Evolutionary conservation across 1,140 invertebrate species (phyloP).

Genomic region (Zophobas morio): DNA sequence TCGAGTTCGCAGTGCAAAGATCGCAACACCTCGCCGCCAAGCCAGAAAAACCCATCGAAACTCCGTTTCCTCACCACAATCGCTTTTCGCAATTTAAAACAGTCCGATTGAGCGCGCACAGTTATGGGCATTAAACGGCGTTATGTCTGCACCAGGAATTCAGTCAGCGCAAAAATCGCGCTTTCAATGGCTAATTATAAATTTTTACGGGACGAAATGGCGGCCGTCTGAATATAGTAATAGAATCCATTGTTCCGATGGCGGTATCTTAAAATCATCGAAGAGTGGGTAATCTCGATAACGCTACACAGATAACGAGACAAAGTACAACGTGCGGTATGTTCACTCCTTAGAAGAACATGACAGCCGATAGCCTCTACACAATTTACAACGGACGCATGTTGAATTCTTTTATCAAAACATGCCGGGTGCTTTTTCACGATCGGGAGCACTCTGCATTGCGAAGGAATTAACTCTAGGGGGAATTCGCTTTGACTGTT

Average conservation of each 20-base stretch:
- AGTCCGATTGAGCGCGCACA: slow-evolving; percentile 31
- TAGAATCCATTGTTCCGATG: slow-evolving; percentile 18
- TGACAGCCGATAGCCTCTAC: slow-evolving; percentile 48
- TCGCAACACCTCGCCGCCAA: too few species aligned
- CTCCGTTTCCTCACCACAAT: not conserved
- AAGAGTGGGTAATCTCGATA: slow-evolving; percentile 41
- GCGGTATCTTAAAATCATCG: slow-evolving; percentile 37
- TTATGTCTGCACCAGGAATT: slow-evolving; percentile 25
- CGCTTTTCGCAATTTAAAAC: slow-evolving; percentile 11
- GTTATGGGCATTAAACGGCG: slow-evolving; percentile 38
- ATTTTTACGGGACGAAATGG: slow-evolving; percentile 18
- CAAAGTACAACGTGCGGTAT: slow-evolving; percentile 47
- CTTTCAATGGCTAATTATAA: slow-evolving; percentile 44
- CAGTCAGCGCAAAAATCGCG: slow-evolving; percentile 25
- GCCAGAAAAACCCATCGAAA: too few species aligned
- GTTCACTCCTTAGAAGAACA: slow-evolving; percentile 43
- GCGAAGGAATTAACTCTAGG: too few species aligned
- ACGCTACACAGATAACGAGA: slow-evolving; percentile 42
- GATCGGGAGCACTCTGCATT: too few species aligned
- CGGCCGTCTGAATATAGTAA: slow-evolving; percentile 31
- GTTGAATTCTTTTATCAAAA: slow-evolving; percentile 43
- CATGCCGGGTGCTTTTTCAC: slow-evolving; percentile 18
- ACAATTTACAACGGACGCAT: slow-evolving; percentile 38
- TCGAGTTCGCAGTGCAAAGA: too few species aligned
- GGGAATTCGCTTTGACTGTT: too few species aligned